Conservation (phyloP, 2,113 vertebrate species). For the Raja brachyura region DNA sequence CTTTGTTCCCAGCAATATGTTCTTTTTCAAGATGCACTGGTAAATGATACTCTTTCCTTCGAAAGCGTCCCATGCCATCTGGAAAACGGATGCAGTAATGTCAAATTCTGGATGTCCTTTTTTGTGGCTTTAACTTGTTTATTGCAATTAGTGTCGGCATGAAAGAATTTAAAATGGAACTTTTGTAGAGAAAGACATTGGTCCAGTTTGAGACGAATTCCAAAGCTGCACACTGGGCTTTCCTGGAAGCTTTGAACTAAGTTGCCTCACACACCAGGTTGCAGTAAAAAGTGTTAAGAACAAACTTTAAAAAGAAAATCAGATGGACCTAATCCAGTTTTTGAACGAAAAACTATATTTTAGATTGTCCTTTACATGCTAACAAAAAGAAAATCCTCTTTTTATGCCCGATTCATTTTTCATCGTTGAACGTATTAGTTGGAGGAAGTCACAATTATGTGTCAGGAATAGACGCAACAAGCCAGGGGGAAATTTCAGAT, state of each 20-base stretch:
- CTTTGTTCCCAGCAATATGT: not conserved
- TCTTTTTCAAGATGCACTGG: slow-evolving; percentile 12
- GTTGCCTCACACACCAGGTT: not conserved
- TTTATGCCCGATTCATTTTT: slow-evolving; percentile 45
- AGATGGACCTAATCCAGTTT: not conserved
- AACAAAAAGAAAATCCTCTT: not conserved
- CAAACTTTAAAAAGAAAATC: not conserved
- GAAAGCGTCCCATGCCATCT: not conserved
- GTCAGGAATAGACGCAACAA: slow-evolving; percentile 44
- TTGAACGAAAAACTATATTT: not conserved
- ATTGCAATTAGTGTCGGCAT: not conserved
- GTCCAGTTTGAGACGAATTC: not conserved
- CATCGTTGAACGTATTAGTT: slow-evolving; percentile 47
- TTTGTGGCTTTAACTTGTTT: not conserved
- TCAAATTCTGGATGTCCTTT: not conserved
- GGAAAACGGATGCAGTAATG: not conserved
- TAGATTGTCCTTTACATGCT: not conserved
- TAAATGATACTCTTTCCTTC: slow-evolving; percentile 3
- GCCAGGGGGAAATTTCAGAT: not conserved
- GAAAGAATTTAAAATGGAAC: not conserved
- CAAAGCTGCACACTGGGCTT: not conserved
- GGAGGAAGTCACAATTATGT: slow-evolving; percentile 41
- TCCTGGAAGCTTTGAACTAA: not conserved
- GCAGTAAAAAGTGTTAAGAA: too few species aligned
- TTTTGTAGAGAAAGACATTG: not conserved